Percentiles rank a stretch among this genome's conserved stretches.
phyloP scores from a whole-genome alignment of 2,113 vertebrate species.

The Thomomys bottae region DNA sequence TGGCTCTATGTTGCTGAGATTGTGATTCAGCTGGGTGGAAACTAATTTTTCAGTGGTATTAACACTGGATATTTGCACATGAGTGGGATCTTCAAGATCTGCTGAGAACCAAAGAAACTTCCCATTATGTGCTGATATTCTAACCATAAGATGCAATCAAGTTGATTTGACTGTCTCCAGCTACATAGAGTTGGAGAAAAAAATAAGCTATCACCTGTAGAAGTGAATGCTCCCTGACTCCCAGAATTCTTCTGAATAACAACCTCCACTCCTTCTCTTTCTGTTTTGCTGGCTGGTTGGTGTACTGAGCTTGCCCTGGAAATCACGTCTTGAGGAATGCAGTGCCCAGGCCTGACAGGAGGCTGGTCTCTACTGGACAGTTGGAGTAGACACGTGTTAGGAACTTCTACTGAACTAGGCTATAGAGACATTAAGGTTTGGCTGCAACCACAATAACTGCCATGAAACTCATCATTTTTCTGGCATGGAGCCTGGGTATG shows the following conservation, averaged over 20 bases:
- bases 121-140: background rate
- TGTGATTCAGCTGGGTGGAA: background rate
- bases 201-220: too few species aligned
- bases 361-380: background rate
- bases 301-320: background rate
- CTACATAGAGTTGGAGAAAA: background rate
- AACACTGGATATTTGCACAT: background rate
- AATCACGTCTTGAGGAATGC: background rate
- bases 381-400: background rate
- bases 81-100: background rate
- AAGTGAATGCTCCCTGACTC: background rate
- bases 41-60: conserved; percentile 1
- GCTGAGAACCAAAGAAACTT: background rate
- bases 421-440: background rate
- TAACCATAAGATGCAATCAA: background rate
- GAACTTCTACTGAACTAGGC: background rate
- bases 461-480: background rate
- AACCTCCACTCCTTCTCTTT: background rate
- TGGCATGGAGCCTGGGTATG: background rate
- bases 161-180: background rate
- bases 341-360: background rate
- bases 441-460: background rate
- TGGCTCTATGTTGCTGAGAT: background rate
- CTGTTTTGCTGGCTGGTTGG: background rate
- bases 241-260: background rate